These are phyloP conservation scores for Arnoldichthys spilopterus DNA, from an alignment of 2,797 vertebrate genomes.

Conservation along the genomic window DNA sequence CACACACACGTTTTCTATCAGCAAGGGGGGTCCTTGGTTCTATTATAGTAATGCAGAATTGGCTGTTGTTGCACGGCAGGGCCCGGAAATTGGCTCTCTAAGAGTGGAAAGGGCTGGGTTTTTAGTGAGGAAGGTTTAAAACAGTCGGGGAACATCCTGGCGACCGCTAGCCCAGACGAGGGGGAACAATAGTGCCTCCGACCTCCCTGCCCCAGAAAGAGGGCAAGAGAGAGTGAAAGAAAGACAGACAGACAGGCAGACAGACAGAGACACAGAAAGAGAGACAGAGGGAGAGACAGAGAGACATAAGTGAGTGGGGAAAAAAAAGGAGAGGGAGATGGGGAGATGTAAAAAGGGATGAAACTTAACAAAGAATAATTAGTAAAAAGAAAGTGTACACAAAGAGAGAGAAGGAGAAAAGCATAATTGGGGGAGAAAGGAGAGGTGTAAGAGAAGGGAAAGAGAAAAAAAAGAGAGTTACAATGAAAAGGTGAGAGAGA, in stretches of 20 bases:
- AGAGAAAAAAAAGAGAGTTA: neutral
- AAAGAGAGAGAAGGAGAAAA: neutral
- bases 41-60: slow-evolving; percentile 64
- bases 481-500: neutral
- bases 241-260: neutral
- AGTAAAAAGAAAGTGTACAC: neutral
- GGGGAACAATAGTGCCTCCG: slow-evolving; percentile 72
- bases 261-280: slow-evolving; percentile 65
- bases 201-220: slow-evolving; percentile 62
- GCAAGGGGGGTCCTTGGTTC: slow-evolving; percentile 39
- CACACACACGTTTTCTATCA: slow-evolving; percentile 47
- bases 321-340: neutral
- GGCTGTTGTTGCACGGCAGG: slow-evolving; percentile 68
- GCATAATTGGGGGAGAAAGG: neutral
- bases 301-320: neutral
- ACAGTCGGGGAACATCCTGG: slow-evolving; percentile 76
- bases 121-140: slow-evolving; percentile 47
- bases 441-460: neutral
- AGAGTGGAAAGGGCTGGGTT: slow-evolving; percentile 59
- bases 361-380: too few relatives aligned
- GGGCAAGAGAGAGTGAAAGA: slow-evolving; percentile 47
- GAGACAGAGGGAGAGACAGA: neutral
- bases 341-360: neutral
- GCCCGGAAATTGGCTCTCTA: slow-evolving; percentile 77
- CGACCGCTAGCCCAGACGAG: slow-evolving; percentile 65